Evolutionary conservation across 2,113 vertebrate species (phyloP).

Genomic region (Lota lota): DNA sequence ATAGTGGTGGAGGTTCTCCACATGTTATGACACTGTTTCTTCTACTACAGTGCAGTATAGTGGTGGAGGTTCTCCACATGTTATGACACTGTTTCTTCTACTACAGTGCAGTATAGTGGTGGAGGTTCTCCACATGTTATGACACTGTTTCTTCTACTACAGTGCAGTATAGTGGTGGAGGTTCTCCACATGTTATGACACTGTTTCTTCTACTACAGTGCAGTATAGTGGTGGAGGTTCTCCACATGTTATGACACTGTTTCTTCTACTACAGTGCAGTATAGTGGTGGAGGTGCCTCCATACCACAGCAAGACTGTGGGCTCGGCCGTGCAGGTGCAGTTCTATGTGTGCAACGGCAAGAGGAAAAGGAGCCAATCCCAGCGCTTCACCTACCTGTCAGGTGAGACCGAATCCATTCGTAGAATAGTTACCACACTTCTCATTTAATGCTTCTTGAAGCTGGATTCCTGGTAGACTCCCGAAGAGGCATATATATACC

Average conservation of each 20-base stretch:
- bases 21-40: background rate
- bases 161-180: constrained; percentile 92
- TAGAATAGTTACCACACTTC: constrained; percentile 29
- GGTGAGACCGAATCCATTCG: constrained; percentile 68
- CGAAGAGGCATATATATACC: background rate
- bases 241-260: too few species aligned
- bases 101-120: constrained; percentile 86
- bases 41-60: constrained; percentile 79
- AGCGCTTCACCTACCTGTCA: constrained; percentile 96
- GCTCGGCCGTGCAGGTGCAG: constrained; percentile 91
- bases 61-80: constrained; percentile 80
- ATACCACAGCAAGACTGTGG: constrained; percentile 92
- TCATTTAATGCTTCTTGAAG: background rate
- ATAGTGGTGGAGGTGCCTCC: constrained; percentile 93
- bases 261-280: constrained; percentile 74
- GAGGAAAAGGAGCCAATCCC: constrained; percentile 97
- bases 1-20: constrained; percentile 81
- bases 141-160: constrained; percentile 6
- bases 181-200: constrained; percentile 41
- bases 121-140: constrained; percentile 68
- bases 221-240: constrained; percentile 88
- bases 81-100: background rate
- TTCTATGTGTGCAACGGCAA: constrained; percentile 98
- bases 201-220: constrained; percentile 65
- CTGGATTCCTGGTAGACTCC: constrained; percentile 21